These are phyloP conservation scores for Scarus forsteni DNA, from an alignment of 2,797 vertebrate species.

Conservation along the genomic window DNA sequence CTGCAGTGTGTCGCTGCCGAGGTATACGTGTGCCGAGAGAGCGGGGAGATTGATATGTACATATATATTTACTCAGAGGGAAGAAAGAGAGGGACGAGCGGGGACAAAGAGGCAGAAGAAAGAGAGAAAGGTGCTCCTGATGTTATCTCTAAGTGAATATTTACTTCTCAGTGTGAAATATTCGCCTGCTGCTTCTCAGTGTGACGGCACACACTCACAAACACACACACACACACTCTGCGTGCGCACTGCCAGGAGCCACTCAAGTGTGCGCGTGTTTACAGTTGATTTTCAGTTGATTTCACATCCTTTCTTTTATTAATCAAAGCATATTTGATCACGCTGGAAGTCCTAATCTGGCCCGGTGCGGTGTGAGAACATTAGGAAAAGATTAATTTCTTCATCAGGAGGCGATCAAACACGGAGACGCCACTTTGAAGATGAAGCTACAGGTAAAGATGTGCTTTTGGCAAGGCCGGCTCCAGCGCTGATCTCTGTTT, in stretches of 20 bases:
- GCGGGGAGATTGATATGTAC: conserved; percentile 49
- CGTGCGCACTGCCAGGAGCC: conserved; percentile 24
- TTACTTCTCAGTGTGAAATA: conserved; percentile 66
- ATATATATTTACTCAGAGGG: conserved; percentile 59
- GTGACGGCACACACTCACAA: conserved; percentile 29
- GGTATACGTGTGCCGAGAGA: conserved; percentile 68
- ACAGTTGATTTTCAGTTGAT: conserved; percentile 25
- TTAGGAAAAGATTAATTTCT: conserved; percentile 42
- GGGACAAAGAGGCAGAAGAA: conserved; percentile 44
- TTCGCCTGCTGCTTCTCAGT: conserved; percentile 48
- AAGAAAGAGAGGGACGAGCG: conserved; percentile 42
- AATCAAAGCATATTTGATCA: conserved; percentile 59
- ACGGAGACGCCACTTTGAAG: conserved; percentile 42
- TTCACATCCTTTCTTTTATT: conserved; percentile 31
- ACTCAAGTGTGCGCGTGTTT: conserved; percentile 17
- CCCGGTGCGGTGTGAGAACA: conserved; percentile 35
- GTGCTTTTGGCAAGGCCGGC: conserved; percentile 32
- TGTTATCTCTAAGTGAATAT: conserved; percentile 74
- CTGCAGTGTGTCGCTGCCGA: conserved; percentile 60
- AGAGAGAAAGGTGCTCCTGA: conserved; percentile 62
- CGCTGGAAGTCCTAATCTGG: conserved; percentile 41
- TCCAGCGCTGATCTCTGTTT: conserved; percentile 42
- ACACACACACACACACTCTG: conserved; percentile 5
- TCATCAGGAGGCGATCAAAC: conserved; percentile 58
- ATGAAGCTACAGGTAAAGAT: conserved; percentile 53